Evolutionary conservation across 2,113 vertebrate genomes (phyloP).

Genomic region (Piaya cayana): DNA sequence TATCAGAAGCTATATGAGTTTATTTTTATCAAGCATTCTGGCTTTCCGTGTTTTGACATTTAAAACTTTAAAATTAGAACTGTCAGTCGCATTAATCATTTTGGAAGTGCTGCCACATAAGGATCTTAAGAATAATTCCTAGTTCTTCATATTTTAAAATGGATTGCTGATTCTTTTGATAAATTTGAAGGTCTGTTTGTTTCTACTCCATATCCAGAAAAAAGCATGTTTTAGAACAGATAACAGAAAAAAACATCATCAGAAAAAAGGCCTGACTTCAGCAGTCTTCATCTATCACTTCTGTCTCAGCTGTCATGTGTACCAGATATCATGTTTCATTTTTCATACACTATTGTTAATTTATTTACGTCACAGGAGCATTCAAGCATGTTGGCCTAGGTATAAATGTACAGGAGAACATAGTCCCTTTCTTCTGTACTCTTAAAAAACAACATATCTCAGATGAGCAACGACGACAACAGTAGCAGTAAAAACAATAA

Average conservation of each 20-base stretch:
- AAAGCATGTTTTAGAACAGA: background rate
- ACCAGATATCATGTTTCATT: background rate
- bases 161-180: background rate
- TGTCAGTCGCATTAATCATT: background rate
- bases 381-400: background rate
- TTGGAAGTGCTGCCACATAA: background rate
- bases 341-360: background rate
- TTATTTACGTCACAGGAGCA: background rate
- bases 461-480: rapidly evolving
- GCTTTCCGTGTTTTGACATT: background rate
- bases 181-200: background rate
- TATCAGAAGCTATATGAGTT: background rate
- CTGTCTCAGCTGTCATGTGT: background rate
- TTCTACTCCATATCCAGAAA: background rate
- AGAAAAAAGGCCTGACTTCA: background rate
- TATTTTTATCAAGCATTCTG: background rate
- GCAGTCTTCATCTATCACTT: background rate
- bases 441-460: background rate
- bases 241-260: background rate
- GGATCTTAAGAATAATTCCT: background rate
- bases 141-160: background rate
- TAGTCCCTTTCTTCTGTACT: background rate
- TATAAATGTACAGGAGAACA: background rate
- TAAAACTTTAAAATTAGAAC: background rate
- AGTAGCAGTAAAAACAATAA: background rate